Conservation (phyloP, 2,888 invertebrate genomes). For the Eumacrocentrus americanus region DNA sequence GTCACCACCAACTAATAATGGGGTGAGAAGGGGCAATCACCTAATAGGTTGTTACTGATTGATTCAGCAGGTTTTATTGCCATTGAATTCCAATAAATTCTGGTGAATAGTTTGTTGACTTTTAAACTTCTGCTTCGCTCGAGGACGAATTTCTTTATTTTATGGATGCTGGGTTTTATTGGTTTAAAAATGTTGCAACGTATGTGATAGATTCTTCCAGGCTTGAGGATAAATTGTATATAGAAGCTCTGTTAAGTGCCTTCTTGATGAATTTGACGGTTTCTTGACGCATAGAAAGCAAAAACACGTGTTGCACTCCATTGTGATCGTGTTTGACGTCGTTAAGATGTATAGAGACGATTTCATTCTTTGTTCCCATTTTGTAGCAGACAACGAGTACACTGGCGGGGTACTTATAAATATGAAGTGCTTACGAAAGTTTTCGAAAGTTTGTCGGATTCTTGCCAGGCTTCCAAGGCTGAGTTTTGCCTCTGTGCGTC, state of each 20-base stretch:
- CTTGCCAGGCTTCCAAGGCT: constrained; percentile 26
- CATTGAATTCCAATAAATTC: background rate
- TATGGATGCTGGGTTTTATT: background rate
- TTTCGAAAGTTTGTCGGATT: constrained; percentile 21
- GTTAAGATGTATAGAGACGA: background rate
- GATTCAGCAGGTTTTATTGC: background rate
- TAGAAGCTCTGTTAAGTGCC: background rate
- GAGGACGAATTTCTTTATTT: background rate
- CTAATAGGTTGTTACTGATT: background rate
- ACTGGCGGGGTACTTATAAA: constrained; percentile 2
- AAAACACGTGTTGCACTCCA: background rate
- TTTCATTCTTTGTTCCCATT: background rate
- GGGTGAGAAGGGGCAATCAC: constrained; percentile 43
- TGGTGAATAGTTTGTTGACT: too few relatives aligned
- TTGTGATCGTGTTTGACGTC: background rate
- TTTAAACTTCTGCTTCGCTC: background rate
- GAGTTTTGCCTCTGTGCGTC: background rate
- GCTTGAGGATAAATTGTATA: too few relatives aligned
- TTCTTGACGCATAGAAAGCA: too few relatives aligned
- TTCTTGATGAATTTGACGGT: background rate
- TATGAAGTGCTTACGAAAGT: constrained; percentile 11
- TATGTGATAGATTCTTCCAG: too few relatives aligned
- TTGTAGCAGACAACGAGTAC: background rate
- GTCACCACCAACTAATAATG: constrained; percentile 35
- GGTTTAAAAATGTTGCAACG: background rate